phyloP scores from a whole-genome alignment of 2,888 invertebrate genomes.

The Aphidoletes aphidimyza region DNA sequence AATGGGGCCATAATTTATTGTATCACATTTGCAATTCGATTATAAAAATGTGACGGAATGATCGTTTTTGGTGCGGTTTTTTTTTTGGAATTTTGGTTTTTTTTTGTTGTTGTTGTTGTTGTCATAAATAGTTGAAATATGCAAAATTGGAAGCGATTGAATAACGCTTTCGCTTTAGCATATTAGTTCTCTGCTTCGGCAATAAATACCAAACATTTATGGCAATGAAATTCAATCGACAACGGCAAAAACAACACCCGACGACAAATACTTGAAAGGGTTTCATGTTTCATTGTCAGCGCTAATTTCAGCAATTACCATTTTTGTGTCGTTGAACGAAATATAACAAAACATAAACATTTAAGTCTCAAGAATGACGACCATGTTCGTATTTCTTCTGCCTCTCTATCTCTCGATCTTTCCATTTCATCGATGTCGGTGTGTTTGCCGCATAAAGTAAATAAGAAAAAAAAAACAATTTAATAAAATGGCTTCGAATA shows the following conservation, averaged over 20 bases:
- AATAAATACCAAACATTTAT: background rate
- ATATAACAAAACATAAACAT: background rate
- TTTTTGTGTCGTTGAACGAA: background rate
- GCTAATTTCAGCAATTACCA: constrained; percentile 46
- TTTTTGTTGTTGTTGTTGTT: background rate
- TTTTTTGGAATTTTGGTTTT: background rate
- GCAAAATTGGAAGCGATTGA: constrained; percentile 17
- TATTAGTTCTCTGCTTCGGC: background rate
- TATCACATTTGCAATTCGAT: background rate
- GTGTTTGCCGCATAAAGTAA: too few species aligned
- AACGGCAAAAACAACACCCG: background rate
- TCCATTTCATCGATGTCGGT: too few species aligned
- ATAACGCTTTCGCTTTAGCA: constrained; percentile 12
- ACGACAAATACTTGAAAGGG: too few species aligned
- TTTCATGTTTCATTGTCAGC: constrained; percentile 44
- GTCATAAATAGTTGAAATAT: background rate
- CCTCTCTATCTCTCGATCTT: too few species aligned
- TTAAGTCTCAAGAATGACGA: background rate
- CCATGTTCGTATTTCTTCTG: background rate
- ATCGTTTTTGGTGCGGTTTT: background rate
- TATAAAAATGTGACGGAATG: background rate
- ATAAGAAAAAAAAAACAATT: background rate
- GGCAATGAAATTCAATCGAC: constrained; percentile 35
- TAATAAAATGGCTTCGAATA: background rate
- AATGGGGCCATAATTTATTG: background rate